These are phyloP conservation scores for Sciurus vulgaris DNA, from an alignment of 2,797 vertebrate genomes.

Conservation along the genomic window DNA sequence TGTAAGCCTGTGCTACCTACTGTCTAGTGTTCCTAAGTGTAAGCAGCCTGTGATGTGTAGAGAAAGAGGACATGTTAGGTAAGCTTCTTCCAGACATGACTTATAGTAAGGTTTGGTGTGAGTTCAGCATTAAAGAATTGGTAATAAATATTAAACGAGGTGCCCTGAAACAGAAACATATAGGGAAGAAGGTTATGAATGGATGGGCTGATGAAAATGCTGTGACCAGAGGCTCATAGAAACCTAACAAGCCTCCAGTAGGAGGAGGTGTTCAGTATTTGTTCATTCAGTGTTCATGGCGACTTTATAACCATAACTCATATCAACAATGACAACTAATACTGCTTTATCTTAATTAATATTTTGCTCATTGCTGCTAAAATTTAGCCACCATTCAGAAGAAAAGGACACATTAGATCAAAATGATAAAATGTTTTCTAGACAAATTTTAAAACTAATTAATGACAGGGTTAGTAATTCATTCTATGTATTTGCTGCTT, in stretches of 20 bases:
- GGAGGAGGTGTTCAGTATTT: not conserved
- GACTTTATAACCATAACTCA: not conserved
- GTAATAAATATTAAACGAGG: not conserved
- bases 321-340: not conserved
- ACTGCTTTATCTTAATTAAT: not conserved
- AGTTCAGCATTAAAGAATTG: not conserved
- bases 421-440: not conserved
- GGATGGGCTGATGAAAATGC: not conserved
- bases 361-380: not conserved
- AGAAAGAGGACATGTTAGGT: not conserved
- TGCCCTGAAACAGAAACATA: slow-evolving; percentile 29
- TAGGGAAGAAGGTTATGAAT: not conserved
- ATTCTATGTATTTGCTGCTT: not conserved
- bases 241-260: not conserved
- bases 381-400: not conserved
- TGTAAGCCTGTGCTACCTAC: not conserved
- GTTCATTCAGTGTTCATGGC: not conserved
- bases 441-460: slow-evolving; percentile 51
- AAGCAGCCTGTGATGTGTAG: not conserved
- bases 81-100: not conserved
- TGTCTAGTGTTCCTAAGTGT: not conserved
- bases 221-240: not conserved
- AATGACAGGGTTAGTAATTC: not conserved
- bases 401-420: not conserved
- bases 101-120: not conserved